Base-by-base conservation (phyloP, 1,140 invertebrate genomes). In the Parapsyche elsis region DNA sequence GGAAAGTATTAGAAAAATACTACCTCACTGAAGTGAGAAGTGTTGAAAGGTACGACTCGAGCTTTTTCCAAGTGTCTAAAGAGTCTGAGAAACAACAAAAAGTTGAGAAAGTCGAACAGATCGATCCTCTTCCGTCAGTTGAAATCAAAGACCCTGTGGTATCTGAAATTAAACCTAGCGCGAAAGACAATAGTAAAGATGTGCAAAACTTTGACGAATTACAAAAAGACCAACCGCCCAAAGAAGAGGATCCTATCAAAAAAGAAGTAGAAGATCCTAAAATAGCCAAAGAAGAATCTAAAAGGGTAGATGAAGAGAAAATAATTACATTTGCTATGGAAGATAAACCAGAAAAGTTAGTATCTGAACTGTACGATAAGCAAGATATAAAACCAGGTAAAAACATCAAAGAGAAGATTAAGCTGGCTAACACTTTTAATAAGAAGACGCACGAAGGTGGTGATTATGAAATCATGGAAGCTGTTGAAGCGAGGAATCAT, bases 11-110 rank as follows among this genome's bases (percentile, higher is more conserved):
- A 24, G 86, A 88, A 85, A 88, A 91, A 70, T 88, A 90, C 84
- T 92, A 92, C 81, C 86, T 90, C 14, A 92, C 91, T 46, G 90
- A 92, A 45, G 91, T 92, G 0, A 88, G 90, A 84, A 90, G 90
- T 44, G 90, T 91, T 5, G 90, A 88, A 78, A 85, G 85, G 64
- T 88, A 90, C 77, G 86, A 88, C 38, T 86, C 85, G 49, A 80
- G 64, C 26, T 73, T 81, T 67, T 84, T 79, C 30, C 46, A 81
- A 73, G 67, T 80, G 5, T 81, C 78, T 21, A 86, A 85, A 64
- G 81, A 84, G 23, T 57, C 83, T 10, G 53, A 77, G 57, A 82
- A 85, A 26, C 84, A 86, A 38, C 85, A 89, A 74, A 84, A 87
- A 26, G 81, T 85, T 80, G 83, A 86, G 71, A 80, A 85, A 21